A percentile compares a stretch with the other conserved stretches of the same genome.
phyloP scores from a whole-genome alignment of 2,888 invertebrate species.

The Pristionchus fissidentatus region DNA sequence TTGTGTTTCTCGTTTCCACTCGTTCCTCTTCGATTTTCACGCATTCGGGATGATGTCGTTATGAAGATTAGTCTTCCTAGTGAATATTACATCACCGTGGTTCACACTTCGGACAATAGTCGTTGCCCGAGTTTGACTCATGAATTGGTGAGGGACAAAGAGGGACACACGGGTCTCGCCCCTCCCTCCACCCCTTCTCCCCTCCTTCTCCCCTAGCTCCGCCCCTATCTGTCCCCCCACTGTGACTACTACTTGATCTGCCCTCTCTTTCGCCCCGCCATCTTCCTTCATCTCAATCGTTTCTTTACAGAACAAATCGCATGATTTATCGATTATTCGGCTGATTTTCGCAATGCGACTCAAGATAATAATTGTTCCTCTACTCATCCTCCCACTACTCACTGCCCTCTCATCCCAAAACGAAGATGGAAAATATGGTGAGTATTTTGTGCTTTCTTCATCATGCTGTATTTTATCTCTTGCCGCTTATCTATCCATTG shows the following conservation, averaged over 20 bases:
- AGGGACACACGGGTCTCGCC: not conserved
- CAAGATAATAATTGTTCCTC: not conserved
- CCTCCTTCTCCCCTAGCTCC: not conserved
- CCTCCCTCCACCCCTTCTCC: not conserved
- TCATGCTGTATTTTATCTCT: not conserved
- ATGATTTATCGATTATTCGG: slow-evolving; percentile 42
- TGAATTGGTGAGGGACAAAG: slow-evolving; percentile 8
- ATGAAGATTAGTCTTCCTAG: not conserved
- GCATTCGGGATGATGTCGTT: not conserved
- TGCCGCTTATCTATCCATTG: not conserved
- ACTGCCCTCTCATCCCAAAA: slow-evolving; percentile 7
- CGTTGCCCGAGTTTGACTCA: slow-evolving; percentile 15
- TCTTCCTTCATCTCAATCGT: slow-evolving; percentile 31
- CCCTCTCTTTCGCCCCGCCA: not conserved
- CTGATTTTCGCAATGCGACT: slow-evolving; percentile 40
- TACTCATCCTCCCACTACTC: slow-evolving; percentile 21
- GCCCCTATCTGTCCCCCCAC: slow-evolving; percentile 32
- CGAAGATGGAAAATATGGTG: slow-evolving; percentile 36
- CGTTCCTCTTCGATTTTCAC: not conserved
- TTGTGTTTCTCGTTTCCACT: not conserved
- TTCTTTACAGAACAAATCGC: slow-evolving; percentile 42
- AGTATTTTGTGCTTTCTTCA: not conserved
- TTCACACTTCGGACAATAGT: slow-evolving; percentile 10
- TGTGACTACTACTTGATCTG: slow-evolving; percentile 26
- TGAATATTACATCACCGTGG: slow-evolving; percentile 26